Percentiles rank a stretch among this genome's conserved stretches.
These are phyloP conservation scores for Turnix velox DNA, from an alignment of 2,113 vertebrate species.

Conservation along the genomic window DNA sequence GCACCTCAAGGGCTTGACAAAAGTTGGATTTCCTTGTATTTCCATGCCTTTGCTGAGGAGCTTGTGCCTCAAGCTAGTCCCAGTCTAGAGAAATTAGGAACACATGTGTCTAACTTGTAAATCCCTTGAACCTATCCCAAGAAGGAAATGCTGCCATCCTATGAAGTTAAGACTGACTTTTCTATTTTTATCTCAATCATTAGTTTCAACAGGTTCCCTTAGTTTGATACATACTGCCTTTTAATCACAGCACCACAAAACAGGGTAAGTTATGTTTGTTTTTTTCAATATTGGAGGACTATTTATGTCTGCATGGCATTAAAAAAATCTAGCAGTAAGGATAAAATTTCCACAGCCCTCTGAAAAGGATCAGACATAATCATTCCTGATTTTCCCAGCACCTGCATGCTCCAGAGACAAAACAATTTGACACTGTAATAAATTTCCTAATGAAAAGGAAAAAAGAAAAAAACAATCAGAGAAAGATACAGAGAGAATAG, in stretches of 20 bases:
- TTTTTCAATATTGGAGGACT: neutral
- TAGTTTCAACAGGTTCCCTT: neutral
- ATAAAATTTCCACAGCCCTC: neutral
- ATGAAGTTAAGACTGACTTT: neutral
- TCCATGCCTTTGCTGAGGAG: neutral
- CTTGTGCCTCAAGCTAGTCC: neutral
- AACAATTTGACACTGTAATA: neutral
- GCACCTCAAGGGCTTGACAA: neutral
- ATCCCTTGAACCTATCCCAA: neutral
- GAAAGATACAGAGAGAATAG: neutral
- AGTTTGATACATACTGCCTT: neutral
- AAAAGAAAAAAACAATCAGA: rapidly evolving
- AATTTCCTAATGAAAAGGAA: rapidly evolving
- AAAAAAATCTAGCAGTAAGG: neutral
- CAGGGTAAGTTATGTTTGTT: neutral
- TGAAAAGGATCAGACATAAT: neutral
- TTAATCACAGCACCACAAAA: neutral
- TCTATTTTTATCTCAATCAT: neutral
- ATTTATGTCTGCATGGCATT: neutral
- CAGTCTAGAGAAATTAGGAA: neutral
- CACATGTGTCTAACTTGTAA: neutral
- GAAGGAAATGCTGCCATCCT: neutral
- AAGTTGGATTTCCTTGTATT: rapidly evolving
- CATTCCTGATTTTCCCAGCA: neutral
- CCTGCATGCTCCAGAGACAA: neutral